Conservation (phyloP, 2,113 vertebrate genomes). For the Riparia riparia region DNA sequence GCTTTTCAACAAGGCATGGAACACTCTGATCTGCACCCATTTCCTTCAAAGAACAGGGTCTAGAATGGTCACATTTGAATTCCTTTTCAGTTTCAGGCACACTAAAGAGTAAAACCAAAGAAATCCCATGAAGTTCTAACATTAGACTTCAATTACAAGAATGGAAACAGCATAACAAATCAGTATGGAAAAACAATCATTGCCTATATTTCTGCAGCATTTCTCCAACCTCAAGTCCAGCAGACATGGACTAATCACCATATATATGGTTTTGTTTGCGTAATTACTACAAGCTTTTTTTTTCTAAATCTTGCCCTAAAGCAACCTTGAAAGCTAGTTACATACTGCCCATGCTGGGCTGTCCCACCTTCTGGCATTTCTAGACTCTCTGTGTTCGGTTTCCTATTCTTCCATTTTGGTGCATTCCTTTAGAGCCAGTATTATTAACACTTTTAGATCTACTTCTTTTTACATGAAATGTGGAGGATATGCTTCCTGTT, state of each 20-base stretch:
- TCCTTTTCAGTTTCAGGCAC: background rate
- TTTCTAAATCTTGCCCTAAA: background rate
- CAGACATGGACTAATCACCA: rapidly evolving
- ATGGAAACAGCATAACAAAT: background rate
- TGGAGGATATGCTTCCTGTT: background rate
- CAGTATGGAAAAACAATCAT: background rate
- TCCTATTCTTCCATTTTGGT: background rate
- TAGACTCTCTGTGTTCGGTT: background rate
- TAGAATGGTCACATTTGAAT: background rate
- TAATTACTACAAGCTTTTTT: background rate
- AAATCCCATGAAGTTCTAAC: background rate
- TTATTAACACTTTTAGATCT: background rate
- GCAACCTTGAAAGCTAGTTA: background rate
- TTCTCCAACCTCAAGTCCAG: background rate
- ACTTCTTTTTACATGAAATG: background rate
- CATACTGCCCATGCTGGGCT: rapidly evolving
- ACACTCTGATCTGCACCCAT: background rate
- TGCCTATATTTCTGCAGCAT: rapidly evolving
- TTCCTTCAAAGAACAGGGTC: background rate
- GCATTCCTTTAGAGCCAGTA: background rate
- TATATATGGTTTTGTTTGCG: background rate
- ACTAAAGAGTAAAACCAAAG: background rate
- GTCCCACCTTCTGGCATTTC: background rate
- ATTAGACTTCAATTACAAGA: background rate
- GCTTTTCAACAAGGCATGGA: background rate